Evolutionary conservation across 2,113 vertebrate genomes (phyloP).

Genomic region (Eretmochelys imbricata): DNA sequence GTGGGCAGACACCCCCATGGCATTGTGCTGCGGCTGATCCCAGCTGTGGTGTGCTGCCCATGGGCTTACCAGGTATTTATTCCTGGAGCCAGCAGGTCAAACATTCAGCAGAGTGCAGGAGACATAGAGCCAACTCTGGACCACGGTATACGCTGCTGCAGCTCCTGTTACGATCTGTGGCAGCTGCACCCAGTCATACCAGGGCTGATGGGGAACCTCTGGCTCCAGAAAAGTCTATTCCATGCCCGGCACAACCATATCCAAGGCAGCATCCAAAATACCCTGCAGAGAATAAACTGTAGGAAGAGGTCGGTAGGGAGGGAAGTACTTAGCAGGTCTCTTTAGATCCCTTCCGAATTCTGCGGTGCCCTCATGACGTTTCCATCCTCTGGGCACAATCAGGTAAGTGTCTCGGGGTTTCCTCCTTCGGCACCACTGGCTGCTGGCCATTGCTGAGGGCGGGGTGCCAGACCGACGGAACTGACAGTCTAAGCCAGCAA

Average conservation of each 20-base stretch:
- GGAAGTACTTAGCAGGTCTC: background rate
- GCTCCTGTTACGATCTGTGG: accelerated
- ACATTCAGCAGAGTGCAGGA: background rate
- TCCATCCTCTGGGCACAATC: background rate
- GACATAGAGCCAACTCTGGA: background rate
- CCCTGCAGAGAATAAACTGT: background rate
- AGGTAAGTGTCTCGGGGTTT: slow-evolving; percentile 2
- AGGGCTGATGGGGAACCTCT: background rate
- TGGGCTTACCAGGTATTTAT: background rate
- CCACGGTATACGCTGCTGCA: accelerated
- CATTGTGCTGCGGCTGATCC: background rate
- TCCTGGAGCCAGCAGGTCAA: background rate
- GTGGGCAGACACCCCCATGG: accelerated
- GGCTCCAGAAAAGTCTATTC: background rate
- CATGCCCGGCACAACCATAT: background rate
- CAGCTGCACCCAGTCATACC: background rate
- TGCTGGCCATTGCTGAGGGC: background rate
- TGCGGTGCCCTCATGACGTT: background rate
- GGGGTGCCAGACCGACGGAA: background rate
- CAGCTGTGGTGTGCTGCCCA: background rate
- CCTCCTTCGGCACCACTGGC: background rate
- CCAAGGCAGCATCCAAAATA: background rate
- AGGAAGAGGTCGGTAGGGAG: accelerated
- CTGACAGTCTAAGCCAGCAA: background rate
- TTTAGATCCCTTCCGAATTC: background rate